These are phyloP conservation scores for Armadillidium nasatum DNA, from an alignment of 1,140 invertebrate genomes.

Conservation along the genomic window DNA sequence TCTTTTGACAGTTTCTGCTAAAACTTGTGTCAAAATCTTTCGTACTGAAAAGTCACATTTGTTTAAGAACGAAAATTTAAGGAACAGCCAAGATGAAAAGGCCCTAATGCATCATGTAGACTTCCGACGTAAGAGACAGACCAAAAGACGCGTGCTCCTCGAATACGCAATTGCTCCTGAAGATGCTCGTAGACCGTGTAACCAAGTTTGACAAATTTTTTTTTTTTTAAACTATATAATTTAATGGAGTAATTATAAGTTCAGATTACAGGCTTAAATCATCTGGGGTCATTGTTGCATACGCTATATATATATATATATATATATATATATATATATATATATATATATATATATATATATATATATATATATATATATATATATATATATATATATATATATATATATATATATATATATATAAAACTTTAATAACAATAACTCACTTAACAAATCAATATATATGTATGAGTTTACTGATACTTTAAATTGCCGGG, in stretches of 20 bases:
- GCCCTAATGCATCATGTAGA: not conserved
- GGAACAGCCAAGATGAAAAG: not conserved
- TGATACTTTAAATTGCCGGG: too few species aligned
- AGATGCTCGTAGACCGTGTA: not conserved
- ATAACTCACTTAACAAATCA: too few species aligned
- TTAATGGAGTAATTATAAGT: slow-evolving; percentile 4
- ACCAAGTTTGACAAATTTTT: not conserved
- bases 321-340: too few species aligned
- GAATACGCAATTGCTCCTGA: not conserved
- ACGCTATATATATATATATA: too few species aligned
- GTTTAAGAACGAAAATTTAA: not conserved
- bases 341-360: too few species aligned
- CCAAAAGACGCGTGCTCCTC: not conserved
- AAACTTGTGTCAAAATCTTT: not conserved
- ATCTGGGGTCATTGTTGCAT: too few species aligned
- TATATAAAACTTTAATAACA: too few species aligned
- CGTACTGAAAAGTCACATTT: not conserved
- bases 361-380: too few species aligned
- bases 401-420: too few species aligned
- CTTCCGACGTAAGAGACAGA: not conserved
- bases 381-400: too few species aligned
- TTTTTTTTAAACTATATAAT: not conserved
- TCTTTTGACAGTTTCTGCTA: not conserved
- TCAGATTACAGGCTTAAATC: not conserved
- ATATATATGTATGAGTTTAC: too few species aligned